Percentiles rank a stretch among this genome's conserved stretches.
These are phyloP conservation scores for Xiphophorus birchmanni DNA, from an alignment of 2,797 vertebrate species.

Conservation along the genomic window DNA sequence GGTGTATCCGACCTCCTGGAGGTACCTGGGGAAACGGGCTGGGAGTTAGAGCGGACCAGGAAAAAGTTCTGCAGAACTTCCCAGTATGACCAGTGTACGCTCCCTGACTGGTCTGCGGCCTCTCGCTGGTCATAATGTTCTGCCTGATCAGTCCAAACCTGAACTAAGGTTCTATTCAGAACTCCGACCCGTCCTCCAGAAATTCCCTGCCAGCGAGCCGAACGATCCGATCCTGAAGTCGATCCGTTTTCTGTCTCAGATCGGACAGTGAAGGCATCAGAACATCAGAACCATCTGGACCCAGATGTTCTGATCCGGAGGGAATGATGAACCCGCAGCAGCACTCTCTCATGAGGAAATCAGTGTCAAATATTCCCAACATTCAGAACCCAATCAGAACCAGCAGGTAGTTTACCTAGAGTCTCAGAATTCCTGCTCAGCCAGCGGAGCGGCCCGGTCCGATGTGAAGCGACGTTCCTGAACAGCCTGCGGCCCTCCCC, in stretches of 20 bases:
- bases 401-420: not conserved
- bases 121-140: not conserved
- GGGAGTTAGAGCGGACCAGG: not conserved
- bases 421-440: not conserved
- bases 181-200: not conserved
- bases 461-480: constrained; percentile 19
- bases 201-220: not conserved
- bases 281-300: not conserved
- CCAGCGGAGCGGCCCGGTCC: not conserved
- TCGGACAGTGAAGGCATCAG: not conserved
- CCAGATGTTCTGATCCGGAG: no score
- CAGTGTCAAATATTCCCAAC: no score
- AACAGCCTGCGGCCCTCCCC: constrained; percentile 27
- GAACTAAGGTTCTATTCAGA: not conserved
- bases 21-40: constrained; percentile 82
- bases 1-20: constrained; percentile 95
- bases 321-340: no score
- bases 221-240: no score
- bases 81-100: no score
- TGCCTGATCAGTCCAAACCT: not conserved
- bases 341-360: no score
- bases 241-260: not conserved
- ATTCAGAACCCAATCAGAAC: not conserved
- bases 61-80: not conserved
- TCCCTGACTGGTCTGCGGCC: no score